Evolutionary conservation across 1,140 invertebrate genomes (phyloP), one percentile per base, ranked within the genome.

Genomic region (Musca vetustissima): DNA sequence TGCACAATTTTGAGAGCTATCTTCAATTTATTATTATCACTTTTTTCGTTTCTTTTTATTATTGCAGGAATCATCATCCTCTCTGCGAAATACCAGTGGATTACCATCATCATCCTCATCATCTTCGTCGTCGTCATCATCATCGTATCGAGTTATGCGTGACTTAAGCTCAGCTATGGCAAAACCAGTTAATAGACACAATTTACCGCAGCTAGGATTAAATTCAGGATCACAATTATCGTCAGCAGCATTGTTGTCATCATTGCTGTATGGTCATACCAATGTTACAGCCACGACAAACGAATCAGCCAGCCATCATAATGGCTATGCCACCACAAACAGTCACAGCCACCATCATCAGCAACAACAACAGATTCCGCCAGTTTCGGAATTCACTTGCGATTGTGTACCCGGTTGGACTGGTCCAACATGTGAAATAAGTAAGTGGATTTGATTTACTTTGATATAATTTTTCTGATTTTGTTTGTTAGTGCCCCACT

Each of bases 351-450:
- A 52, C 53, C 32, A 48, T 65, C 55, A 68, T n/a, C 49, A 64
- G 57, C 50, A 67, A 43, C 66, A 66, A 47, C 72, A 72, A 32
- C 70, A 73, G 55, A 69, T 73, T 70, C 72, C 70, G 65, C 71
- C 76, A 32, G 72, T 73, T 64, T 83, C 77, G 17, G 85, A 86
- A 64, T 88, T 91, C 84, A 85, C 86, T 69, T 98, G 96, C 84
- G 87, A 88, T n/a, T 98, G 96, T 84, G 86, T 89, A 21, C 85
- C 90, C 8, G 96, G 95, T 73, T 98, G 93, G 88, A 88, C 89
- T 7, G 96, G 95, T 22, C 83, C 88, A 19, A 89, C 90, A 69
- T 98, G 96, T 83, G 88, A 88, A 71, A 82, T 83, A 87, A 87
- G 87, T 88, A 80, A 88, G 87, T 86, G 55, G 19, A 32, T 19